A percentile compares a stretch with the other conserved stretches of the same genome.
These are phyloP conservation scores for Pheosia tremula DNA, from an alignment of 2,888 invertebrate species.

Conservation along the genomic window DNA sequence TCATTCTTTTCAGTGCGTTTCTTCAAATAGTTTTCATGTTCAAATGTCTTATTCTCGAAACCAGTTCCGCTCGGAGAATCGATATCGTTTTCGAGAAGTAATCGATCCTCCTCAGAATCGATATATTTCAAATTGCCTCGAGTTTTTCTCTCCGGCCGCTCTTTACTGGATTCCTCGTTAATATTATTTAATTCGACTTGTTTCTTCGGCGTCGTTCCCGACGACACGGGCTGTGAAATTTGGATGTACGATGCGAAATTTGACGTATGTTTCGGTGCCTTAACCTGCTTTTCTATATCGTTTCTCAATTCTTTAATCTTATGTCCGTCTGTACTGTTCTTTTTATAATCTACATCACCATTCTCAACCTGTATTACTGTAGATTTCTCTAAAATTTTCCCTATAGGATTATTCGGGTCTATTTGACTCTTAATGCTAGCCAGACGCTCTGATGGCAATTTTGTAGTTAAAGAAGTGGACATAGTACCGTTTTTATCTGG, in stretches of 20 bases:
- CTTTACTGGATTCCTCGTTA: slow-evolving; percentile 47
- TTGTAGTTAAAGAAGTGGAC: slow-evolving; percentile 68
- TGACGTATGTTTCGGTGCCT: slow-evolving; percentile 81
- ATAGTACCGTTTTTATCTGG: slow-evolving; percentile 62
- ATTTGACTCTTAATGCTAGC: slow-evolving; percentile 79
- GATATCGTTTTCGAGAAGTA: slow-evolving; percentile 71
- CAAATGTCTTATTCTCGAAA: slow-evolving; percentile 78
- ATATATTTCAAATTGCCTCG: slow-evolving; percentile 68
- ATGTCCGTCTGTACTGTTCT: slow-evolving; percentile 44
- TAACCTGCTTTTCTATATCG: slow-evolving; percentile 76
- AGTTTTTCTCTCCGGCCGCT: slow-evolving; percentile 54
- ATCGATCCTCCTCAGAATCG: slow-evolving; percentile 68
- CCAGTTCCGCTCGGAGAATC: slow-evolving; percentile 79
- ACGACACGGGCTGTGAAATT: slow-evolving; percentile 77
- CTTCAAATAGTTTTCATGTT: slow-evolving; percentile 77
- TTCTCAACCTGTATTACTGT: slow-evolving; percentile 79
- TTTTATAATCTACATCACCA: slow-evolving; percentile 55
- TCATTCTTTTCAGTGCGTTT: slow-evolving; percentile 72
- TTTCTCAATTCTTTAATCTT: slow-evolving; percentile 62
- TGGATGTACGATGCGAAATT: slow-evolving; percentile 87
- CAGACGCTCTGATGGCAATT: slow-evolving; percentile 70
- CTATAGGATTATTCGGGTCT: slow-evolving; percentile 80
- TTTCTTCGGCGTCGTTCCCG: slow-evolving; percentile 67
- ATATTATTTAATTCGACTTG: slow-evolving; percentile 52
- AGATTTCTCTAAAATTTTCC: slow-evolving; percentile 80